Conservation (phyloP, 2,797 vertebrate genomes). For the Lateolabrax maculatus region DNA sequence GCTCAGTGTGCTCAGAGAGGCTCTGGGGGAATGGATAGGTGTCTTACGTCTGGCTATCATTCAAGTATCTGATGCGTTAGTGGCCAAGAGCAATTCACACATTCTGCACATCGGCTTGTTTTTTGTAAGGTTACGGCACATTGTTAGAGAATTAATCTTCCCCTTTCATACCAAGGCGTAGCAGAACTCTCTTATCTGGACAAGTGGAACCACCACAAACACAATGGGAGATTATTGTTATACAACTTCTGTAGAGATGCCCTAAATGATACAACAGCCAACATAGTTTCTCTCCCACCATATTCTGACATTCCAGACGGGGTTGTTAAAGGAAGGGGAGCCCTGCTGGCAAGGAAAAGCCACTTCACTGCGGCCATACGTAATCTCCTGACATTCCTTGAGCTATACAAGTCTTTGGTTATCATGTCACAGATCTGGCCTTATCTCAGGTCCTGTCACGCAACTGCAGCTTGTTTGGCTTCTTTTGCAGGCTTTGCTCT, state of each 20-base stretch:
- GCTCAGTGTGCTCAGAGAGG: conserved; percentile 24
- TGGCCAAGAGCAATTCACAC: neutral
- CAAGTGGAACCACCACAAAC: conserved; percentile 11
- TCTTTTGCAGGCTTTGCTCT: conserved; percentile 7
- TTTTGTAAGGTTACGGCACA: neutral
- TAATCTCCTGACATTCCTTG: conserved; percentile 74
- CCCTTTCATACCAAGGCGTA: neutral
- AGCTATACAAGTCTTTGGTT: conserved; percentile 44
- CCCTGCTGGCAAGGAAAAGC: conserved; percentile 63
- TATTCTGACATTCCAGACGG: conserved; percentile 63
- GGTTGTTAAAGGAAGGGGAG: conserved; percentile 58
- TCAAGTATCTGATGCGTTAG: conserved; percentile 1
- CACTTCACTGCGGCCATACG: conserved; percentile 55
- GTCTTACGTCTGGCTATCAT: neutral
- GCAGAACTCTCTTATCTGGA: conserved; percentile 10
- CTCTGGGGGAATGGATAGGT: conserved; percentile 15
- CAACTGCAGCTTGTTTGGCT: conserved; percentile 46
- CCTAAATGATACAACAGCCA: neutral
- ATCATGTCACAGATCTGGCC: conserved; percentile 70
- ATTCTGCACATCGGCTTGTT: neutral
- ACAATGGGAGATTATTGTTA: conserved; percentile 14
- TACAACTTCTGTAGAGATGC: conserved; percentile 4
- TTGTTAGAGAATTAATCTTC: neutral
- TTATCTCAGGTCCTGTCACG: conserved; percentile 69
- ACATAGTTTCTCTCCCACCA: conserved; percentile 35